Evolutionary conservation across 2,797 vertebrate genomes (phyloP).

Genomic region (Smutsia temminckii): DNA sequence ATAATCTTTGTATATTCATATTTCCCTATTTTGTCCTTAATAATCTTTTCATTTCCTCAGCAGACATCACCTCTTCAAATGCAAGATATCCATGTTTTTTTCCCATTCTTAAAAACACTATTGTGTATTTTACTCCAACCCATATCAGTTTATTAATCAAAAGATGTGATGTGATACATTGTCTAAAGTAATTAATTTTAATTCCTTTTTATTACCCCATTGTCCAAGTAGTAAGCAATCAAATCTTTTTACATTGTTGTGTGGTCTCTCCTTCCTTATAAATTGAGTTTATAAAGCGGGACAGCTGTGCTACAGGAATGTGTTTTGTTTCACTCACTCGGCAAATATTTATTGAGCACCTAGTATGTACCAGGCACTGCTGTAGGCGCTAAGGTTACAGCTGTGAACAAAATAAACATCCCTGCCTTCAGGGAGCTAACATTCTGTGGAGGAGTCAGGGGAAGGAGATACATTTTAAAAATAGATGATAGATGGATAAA

Average conservation of each 20-base stretch:
- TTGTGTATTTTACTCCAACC: neutral
- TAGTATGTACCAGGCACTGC: neutral
- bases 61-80: neutral
- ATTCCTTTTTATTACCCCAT: neutral
- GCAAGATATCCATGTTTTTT: neutral
- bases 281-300: slow-evolving; percentile 22
- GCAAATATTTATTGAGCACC: neutral
- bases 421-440: neutral
- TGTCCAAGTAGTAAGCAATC: neutral
- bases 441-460: neutral
- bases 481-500: neutral
- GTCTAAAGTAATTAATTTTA: slow-evolving; percentile 6
- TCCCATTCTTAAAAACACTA: neutral
- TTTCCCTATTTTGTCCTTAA: neutral
- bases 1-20: neutral
- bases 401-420: neutral
- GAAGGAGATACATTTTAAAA: neutral
- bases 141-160: slow-evolving; percentile 15
- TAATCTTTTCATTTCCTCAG: slow-evolving; percentile 18
- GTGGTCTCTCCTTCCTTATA: neutral
- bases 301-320: neutral
- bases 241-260: neutral
- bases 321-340: neutral
- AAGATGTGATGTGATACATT: neutral
- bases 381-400: neutral